Percentiles rank a stretch among this genome's conserved stretches.
phyloP scores from a whole-genome alignment of 2,113 vertebrate genomes.

The Chaetodon trifascialis region DNA sequence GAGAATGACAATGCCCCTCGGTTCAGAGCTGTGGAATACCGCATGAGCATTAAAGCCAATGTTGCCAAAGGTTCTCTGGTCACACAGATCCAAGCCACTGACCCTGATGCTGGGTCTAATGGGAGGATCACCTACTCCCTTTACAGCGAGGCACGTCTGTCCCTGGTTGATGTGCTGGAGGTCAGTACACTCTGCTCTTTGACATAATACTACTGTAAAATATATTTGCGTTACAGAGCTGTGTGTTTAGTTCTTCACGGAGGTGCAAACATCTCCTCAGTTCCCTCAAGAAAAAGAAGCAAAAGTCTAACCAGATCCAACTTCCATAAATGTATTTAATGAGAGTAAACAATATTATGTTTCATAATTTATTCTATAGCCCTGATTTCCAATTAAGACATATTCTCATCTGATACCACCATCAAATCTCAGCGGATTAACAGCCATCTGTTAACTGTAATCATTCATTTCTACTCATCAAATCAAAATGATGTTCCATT shows the following conservation, averaged over 20 bases:
- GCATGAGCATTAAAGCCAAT: constrained; percentile 95
- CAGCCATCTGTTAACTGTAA: constrained; percentile 51
- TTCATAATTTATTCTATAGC: not conserved
- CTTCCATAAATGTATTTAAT: constrained; percentile 13
- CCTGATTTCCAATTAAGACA: constrained; percentile 23
- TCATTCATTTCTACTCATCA: constrained; percentile 33
- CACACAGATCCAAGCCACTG: constrained; percentile 94
- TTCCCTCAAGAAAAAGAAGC: not conserved
- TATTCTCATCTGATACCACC: constrained; percentile 13
- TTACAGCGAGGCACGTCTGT: constrained; percentile 93
- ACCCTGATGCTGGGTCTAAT: constrained; percentile 92
- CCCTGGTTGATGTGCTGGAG: constrained; percentile 93
- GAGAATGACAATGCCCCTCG: constrained; percentile 96
- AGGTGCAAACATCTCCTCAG: not conserved
- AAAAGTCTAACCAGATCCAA: not conserved
- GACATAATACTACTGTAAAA: not conserved
- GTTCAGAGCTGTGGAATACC: constrained; percentile 92
- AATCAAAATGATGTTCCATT: constrained; percentile 30
- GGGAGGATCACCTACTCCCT: constrained; percentile 94
- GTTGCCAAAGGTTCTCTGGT: constrained; percentile 94
- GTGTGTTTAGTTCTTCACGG: not conserved
- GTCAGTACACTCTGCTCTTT: constrained; percentile 74
- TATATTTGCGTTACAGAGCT: not conserved
- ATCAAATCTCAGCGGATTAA: constrained; percentile 41
- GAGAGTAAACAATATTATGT: constrained; percentile 16